Evolutionary conservation across 2,888 invertebrate genomes (phyloP).

Genomic region (Proisotoma minuta): DNA sequence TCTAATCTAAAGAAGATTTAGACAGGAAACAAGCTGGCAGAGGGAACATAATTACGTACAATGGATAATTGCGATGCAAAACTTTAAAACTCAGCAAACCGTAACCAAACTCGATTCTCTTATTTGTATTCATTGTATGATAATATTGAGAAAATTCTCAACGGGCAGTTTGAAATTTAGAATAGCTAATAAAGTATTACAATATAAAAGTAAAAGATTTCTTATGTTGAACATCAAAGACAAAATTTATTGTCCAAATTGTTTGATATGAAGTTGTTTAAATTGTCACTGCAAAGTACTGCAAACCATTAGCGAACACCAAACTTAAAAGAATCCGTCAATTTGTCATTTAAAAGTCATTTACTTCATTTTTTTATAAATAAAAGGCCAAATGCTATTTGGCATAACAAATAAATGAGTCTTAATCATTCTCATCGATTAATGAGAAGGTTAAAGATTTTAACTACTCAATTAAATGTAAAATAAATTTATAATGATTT

Average conservation of each 20-base stretch:
- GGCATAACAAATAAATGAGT: too few species aligned
- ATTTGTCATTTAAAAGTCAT: too few species aligned
- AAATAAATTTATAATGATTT: too few species aligned
- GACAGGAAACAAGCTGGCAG: neutral
- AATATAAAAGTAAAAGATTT: neutral
- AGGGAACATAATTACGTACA: slow-evolving; percentile 6
- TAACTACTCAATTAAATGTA: too few species aligned
- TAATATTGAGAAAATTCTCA: neutral
- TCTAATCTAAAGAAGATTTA: neutral
- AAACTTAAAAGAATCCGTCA: too few species aligned
- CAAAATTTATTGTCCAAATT: neutral
- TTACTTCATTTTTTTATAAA: too few species aligned
- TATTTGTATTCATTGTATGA: neutral
- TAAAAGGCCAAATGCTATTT: too few species aligned
- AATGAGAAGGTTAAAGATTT: too few species aligned
- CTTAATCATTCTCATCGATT: too few species aligned
- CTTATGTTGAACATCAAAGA: neutral
- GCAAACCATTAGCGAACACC: too few species aligned
- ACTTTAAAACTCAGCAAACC: slow-evolving; percentile 7
- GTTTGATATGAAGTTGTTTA: neutral
- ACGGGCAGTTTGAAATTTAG: neutral
- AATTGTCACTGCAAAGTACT: too few species aligned
- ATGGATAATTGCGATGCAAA: slow-evolving; percentile 1
- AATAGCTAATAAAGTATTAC: neutral
- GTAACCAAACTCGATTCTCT: slow-evolving; percentile 7